Conservation (phyloP, 2,113 vertebrate species). For the Helogale parvula region DNA sequence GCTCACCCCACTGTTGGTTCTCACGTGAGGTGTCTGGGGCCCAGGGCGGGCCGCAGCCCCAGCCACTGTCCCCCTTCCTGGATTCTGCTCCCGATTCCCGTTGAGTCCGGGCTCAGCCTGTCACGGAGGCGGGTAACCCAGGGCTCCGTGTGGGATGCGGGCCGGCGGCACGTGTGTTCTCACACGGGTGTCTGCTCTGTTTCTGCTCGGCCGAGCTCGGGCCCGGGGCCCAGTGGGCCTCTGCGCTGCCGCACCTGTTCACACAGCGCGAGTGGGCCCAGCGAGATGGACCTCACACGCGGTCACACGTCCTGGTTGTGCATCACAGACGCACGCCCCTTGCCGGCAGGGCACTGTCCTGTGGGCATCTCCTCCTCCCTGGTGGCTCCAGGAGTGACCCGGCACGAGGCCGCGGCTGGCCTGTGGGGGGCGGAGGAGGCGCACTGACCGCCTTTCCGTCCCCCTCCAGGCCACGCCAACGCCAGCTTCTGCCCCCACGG, state of each 20-base stretch:
- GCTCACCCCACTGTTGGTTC: accelerated
- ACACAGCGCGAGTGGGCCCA: accelerated
- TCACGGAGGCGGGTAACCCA: accelerated
- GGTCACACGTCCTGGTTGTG: accelerated
- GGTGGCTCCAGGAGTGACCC: accelerated
- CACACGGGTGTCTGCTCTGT: accelerated
- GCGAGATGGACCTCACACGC: accelerated
- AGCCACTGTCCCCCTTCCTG: accelerated
- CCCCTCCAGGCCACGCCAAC: conserved; percentile 89
- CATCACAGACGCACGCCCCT: accelerated
- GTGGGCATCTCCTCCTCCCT: accelerated
- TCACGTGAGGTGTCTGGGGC: accelerated
- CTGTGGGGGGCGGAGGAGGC: accelerated
- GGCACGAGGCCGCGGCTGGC: neutral
- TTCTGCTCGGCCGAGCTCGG: no score
- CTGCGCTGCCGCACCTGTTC: accelerated
- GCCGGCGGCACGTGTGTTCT: accelerated
- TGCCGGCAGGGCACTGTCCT: accelerated
- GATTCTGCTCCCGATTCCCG: neutral
- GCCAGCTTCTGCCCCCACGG: conserved; percentile 95
- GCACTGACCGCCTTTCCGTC: neutral
- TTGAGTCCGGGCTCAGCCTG: accelerated
- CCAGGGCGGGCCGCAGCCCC: accelerated
- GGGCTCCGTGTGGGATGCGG: accelerated
- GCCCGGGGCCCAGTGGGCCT: accelerated